Conservation (phyloP, 2,888 invertebrate species). For the Schizotus pectinicornis region DNA sequence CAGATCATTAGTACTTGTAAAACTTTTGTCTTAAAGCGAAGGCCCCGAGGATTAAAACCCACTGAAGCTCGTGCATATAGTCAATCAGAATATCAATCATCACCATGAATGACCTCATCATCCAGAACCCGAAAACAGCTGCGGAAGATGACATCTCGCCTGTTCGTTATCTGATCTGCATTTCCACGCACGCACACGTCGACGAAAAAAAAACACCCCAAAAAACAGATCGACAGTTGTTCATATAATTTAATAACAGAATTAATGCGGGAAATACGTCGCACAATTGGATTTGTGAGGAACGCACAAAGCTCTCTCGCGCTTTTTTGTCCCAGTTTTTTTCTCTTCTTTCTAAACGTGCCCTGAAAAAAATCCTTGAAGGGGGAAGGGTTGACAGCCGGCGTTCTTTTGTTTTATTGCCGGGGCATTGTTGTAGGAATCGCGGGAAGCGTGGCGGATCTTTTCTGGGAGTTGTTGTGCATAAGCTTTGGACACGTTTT, state of each 20-base stretch:
- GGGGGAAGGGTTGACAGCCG: too few species aligned
- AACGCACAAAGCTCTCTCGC: slow-evolving; percentile 1
- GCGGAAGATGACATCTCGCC: background rate
- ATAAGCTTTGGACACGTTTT: too few species aligned
- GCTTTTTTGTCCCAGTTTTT: slow-evolving; percentile 18
- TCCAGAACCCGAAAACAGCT: background rate
- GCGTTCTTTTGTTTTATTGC: too few species aligned
- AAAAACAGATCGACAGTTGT: slow-evolving; percentile 23
- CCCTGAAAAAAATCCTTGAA: too few species aligned
- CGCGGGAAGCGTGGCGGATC: too few species aligned
- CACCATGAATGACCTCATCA: background rate
- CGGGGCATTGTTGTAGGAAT: too few species aligned
- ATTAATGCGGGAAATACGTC: slow-evolving; percentile 27
- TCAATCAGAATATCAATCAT: background rate
- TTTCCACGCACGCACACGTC: too few species aligned
- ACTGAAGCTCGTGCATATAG: background rate
- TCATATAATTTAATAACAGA: slow-evolving; percentile 24
- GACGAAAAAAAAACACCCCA: background rate
- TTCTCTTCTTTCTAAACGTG: background rate
- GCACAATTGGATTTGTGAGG: slow-evolving; percentile 22
- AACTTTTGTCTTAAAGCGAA: background rate
- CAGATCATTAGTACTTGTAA: slow-evolving; percentile 22
- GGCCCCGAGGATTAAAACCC: background rate
- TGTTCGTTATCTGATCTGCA: background rate
- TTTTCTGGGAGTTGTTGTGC: too few species aligned